Conservation (phyloP, 2,888 invertebrate genomes). For the Euspilapteryx auroguttella region DNA sequence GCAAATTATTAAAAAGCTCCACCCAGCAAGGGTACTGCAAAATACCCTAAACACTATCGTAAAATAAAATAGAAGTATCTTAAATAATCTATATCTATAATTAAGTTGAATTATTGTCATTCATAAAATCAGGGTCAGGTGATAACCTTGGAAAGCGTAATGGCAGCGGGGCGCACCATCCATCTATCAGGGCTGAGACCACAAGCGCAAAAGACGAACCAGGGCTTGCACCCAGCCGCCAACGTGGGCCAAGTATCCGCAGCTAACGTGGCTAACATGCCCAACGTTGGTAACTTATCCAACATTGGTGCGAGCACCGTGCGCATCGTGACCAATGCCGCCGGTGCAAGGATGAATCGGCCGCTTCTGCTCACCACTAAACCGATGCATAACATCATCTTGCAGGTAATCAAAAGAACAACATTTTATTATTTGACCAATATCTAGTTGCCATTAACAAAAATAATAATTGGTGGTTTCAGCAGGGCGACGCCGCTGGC, state of each 20-base stretch:
- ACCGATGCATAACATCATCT: constrained; percentile 39
- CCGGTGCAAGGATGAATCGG: constrained; percentile 18
- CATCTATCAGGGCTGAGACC: constrained; percentile 9
- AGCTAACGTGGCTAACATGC: not conserved
- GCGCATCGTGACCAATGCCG: constrained; percentile 28
- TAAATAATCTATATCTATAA: not conserved
- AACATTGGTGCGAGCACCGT: constrained; percentile 12
- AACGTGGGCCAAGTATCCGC: not conserved
- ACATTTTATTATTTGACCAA: too few species aligned
- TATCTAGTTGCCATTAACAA: too few species aligned
- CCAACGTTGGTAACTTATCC: not conserved
- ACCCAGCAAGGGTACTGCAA: too few species aligned
- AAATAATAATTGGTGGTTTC: too few species aligned
- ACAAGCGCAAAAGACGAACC: constrained; percentile 11
- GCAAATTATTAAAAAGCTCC: too few species aligned
- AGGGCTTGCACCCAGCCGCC: constrained; percentile 7
- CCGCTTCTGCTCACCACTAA: constrained; percentile 35
- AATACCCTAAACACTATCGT: too few species aligned
- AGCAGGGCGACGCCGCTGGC: constrained; percentile 41
- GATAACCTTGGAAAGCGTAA: constrained; percentile 33
- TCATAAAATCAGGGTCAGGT: constrained; percentile 27
- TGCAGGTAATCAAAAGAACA: too few species aligned
- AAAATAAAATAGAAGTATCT: too few species aligned
- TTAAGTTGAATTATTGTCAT: not conserved
- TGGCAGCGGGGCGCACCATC: constrained; percentile 12